Evolutionary conservation across 37 sponge, comb jelly and placozoan species (phyloP), one percentile per base, ranked within the genome.

Genomic region (Axinella damicornis): DNA sequence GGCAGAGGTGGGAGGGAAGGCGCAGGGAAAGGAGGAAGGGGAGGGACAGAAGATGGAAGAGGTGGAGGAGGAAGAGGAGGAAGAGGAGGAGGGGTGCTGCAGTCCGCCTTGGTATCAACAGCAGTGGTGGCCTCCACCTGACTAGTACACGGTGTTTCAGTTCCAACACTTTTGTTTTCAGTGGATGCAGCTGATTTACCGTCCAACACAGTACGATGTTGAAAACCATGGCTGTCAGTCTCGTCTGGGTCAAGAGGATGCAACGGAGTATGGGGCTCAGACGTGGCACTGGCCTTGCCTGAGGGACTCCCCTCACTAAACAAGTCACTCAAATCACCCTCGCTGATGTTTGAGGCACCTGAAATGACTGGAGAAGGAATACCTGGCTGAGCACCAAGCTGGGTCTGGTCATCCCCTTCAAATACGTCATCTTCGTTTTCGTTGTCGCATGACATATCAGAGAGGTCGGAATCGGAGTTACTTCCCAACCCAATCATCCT

Each of bases 281-380:
- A 9, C 46, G 9, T 46, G 46, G 46, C 6, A 46, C 6, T 46
- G 46, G 9, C 46, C 46, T 46, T 46, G 4, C 9, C 46, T 9
- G 9, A 4, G 9, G 46, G 46, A 46, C 46, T 46, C 9, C 46
- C 46, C 46, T 46, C 46, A 46, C 46, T 46, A 46, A 46, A 9
- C 40, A 77, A 19, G 40, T 83, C 84, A 74, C 65, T 65, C 36
- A 78, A 46, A n/a, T 86, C 87, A 16, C 87, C 87, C 22, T 86
- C 87, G 31, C 80, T 79, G 53, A 86, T 86, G 65, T 79, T 79
- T 5, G 87, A 86, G 4, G 80, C 79, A 52, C 87, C 87, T n/a
- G 87, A 86, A 5, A 85, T 69, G 25, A 86, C 80, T 16, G 87
- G 87, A 59, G 87, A 86, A 30, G 76, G 76, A 5, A 76, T 28